A percentile compares a stretch with the other conserved stretches of the same genome.
These are phyloP conservation scores for Alosa sapidissima DNA, from an alignment of 2,797 vertebrate species.

Conservation along the genomic window DNA sequence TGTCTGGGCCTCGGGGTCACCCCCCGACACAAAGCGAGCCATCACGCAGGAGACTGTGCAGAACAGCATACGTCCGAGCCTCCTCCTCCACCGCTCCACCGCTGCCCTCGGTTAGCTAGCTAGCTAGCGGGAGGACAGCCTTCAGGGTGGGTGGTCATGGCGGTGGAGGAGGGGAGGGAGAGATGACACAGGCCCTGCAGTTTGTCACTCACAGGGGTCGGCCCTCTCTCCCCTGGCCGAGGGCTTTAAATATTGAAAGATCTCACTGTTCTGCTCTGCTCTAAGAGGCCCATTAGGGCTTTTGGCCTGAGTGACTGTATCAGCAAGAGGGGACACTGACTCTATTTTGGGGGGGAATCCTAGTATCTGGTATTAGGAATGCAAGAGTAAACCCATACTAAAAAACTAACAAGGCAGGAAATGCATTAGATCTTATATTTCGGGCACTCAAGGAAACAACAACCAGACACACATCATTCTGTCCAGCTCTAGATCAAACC, in stretches of 20 bases:
- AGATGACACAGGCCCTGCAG: constrained; percentile 8
- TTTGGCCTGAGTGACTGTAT: background rate
- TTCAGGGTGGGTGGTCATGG: background rate
- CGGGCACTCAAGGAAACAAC: background rate
- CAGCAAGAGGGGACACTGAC: background rate
- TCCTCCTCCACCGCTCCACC: background rate
- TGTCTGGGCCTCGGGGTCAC: constrained; percentile 17
- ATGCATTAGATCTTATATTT: background rate
- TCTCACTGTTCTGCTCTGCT: constrained; percentile 29
- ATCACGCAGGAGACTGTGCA: constrained; percentile 32
- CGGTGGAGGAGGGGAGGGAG: background rate
- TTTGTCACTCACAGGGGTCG: background rate
- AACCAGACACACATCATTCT: background rate
- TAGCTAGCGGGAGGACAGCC: background rate
- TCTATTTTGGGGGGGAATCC: background rate
- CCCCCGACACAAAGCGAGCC: constrained; percentile 22
- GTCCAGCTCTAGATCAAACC: background rate
- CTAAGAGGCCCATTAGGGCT: constrained; percentile 5
- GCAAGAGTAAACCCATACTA: background rate
- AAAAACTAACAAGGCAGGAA: background rate
- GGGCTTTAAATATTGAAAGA: constrained; percentile 33
- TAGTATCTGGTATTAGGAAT: background rate
- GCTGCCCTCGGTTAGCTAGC: background rate
- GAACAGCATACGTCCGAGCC: constrained; percentile 32
- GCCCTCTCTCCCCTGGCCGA: constrained; percentile 28